These are phyloP conservation scores for Hydrozoanthus tunicans DNA, from an alignment of 64 coral and sea anemone genomes.

Conservation along the genomic window DNA sequence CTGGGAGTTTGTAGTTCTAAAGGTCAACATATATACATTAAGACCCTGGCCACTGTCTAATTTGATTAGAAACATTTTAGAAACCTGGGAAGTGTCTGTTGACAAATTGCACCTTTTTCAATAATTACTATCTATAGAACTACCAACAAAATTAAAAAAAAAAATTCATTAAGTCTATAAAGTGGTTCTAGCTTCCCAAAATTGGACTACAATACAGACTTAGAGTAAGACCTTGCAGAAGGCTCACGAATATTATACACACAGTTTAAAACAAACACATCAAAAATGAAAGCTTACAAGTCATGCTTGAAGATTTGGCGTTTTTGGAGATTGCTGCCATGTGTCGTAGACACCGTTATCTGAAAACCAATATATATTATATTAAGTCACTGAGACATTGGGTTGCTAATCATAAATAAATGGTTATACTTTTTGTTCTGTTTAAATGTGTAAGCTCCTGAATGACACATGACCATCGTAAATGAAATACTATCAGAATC, in stretches of 20 bases:
- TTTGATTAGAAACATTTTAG: too few species aligned
- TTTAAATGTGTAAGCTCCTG: too few species aligned
- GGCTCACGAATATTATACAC: too few species aligned
- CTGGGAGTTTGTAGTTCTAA: too few species aligned
- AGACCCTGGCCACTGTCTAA: too few species aligned
- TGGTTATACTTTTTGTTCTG: too few species aligned
- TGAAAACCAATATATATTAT: not conserved
- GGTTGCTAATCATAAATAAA: too few species aligned
- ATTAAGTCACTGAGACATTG: not conserved
- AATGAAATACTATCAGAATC: too few species aligned
- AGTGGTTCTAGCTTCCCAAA: not conserved
- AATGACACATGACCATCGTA: too few species aligned
- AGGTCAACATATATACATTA: too few species aligned
- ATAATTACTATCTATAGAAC: not conserved
- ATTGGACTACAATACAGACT: not conserved
- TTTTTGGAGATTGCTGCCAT: slow-evolving; percentile 67
- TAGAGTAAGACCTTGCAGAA: not conserved
- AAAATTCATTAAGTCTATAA: not conserved
- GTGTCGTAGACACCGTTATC: slow-evolving; percentile 36
- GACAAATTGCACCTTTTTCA: not conserved
- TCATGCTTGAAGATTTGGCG: slow-evolving; percentile 33
- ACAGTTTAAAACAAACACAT: not conserved
- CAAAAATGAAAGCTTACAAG: slow-evolving; percentile 6
- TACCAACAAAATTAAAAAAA: not conserved
- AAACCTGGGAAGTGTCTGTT: too few species aligned